Conservation (phyloP, 92 coral and sea anemone species). For the Porites rus region DNA sequence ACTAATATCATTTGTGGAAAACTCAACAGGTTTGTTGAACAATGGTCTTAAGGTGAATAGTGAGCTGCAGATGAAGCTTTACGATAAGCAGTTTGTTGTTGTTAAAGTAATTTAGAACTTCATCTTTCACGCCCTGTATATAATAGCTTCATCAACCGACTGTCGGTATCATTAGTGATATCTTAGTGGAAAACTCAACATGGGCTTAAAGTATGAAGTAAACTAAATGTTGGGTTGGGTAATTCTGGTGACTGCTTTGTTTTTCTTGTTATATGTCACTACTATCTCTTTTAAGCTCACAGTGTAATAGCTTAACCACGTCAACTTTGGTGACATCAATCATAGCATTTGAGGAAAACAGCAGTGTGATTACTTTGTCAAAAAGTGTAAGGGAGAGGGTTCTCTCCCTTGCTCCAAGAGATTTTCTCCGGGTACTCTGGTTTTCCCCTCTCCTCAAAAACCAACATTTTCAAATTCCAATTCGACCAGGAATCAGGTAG, state of each 20-base stretch:
- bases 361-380: slow-evolving; percentile 40
- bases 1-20: too few species aligned
- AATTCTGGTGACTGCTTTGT: slow-evolving; percentile 29
- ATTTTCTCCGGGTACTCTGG: too few species aligned
- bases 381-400: slow-evolving; percentile 31
- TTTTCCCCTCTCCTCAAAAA: too few species aligned
- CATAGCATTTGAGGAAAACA: slow-evolving; percentile 30
- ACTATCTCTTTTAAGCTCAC: slow-evolving; percentile 20
- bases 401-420: too few species aligned
- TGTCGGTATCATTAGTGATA: neutral
- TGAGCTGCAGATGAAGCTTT: too few species aligned
- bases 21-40: too few species aligned
- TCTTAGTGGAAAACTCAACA: neutral
- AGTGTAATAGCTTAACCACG: slow-evolving; percentile 1
- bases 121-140: slow-evolving; percentile 12
- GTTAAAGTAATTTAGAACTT: slow-evolving; percentile 16
- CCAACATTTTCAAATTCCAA: too few species aligned
- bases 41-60: too few species aligned
- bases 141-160: slow-evolving; percentile 18
- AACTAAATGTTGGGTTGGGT: slow-evolving; percentile 20
- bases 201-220: slow-evolving; percentile 4
- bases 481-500: too few species aligned
- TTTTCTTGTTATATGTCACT: slow-evolving; percentile 27
- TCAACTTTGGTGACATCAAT: slow-evolving; percentile 18
- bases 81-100: neutral